Evolutionary conservation across 2,113 vertebrate genomes (phyloP).

Genomic region (Pandion haliaetus): DNA sequence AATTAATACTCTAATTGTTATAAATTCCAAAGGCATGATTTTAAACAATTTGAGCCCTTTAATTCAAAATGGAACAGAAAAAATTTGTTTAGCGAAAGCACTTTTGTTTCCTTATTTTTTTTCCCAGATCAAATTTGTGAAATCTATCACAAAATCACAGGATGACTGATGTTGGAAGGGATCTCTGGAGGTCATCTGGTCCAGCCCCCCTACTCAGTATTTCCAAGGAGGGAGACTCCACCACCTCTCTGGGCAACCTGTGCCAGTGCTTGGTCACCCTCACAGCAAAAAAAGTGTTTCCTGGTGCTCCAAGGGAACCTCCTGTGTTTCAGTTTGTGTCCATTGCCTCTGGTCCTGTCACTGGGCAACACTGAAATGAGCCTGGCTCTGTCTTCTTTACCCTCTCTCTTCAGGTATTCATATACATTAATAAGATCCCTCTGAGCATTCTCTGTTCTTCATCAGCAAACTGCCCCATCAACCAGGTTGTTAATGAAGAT

Average conservation of each 20-base stretch:
- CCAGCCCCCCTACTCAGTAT: neutral
- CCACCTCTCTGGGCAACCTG: neutral
- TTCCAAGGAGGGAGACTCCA: neutral
- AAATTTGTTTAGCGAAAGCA: neutral
- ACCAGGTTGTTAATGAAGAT: neutral
- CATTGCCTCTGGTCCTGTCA: neutral
- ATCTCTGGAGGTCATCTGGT: neutral
- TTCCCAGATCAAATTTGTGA: neutral
- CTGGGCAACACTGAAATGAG: neutral
- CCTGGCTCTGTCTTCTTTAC: neutral
- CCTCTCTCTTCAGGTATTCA: neutral
- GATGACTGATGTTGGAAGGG: neutral
- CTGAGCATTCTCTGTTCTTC: neutral
- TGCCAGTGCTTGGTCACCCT: neutral
- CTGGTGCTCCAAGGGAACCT: neutral
- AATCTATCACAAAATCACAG: neutral
- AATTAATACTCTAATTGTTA: neutral
- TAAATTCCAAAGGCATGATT: neutral
- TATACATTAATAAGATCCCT: neutral
- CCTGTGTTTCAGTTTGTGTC: too few relatives aligned
- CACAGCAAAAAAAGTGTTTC: neutral
- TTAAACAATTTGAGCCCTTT: neutral
- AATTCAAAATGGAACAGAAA: neutral
- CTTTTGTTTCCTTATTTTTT: neutral
- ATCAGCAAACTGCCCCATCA: neutral